Evolutionary conservation across 2,797 vertebrate genomes (phyloP).

Genomic region (Trachops cirrhosus): DNA sequence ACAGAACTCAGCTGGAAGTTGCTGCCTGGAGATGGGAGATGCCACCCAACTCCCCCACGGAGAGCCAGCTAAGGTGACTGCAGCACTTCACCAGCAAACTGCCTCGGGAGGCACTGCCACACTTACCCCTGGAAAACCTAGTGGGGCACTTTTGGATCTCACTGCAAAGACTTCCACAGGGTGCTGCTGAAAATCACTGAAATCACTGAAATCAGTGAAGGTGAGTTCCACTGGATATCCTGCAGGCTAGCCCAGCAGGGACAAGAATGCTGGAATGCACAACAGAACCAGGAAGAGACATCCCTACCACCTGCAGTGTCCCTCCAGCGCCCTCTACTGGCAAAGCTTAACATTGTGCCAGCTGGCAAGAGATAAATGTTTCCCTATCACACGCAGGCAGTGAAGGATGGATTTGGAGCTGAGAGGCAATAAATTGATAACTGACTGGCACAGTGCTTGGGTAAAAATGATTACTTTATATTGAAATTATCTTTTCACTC

Average conservation of each 20-base stretch:
- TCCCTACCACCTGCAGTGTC: background rate
- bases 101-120: background rate
- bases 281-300: background rate
- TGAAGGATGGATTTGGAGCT: background rate
- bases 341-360: background rate
- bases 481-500: background rate
- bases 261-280: background rate
- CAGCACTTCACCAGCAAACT: background rate
- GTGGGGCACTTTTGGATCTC: background rate
- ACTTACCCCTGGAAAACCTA: background rate
- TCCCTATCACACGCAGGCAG: background rate
- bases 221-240: background rate
- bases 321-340: conserved; percentile 48
- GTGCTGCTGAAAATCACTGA: background rate
- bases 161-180: background rate
- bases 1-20: background rate
- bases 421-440: background rate
- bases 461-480: background rate
- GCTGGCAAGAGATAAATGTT: background rate
- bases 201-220: background rate
- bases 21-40: background rate
- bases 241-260: background rate
- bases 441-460: background rate
- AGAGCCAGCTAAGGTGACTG: background rate
- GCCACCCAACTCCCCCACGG: background rate